Percentiles rank a stretch among this genome's conserved stretches.
Conservation (phyloP, 1,140 invertebrate species). For the Cotesia vestalis region DNA sequence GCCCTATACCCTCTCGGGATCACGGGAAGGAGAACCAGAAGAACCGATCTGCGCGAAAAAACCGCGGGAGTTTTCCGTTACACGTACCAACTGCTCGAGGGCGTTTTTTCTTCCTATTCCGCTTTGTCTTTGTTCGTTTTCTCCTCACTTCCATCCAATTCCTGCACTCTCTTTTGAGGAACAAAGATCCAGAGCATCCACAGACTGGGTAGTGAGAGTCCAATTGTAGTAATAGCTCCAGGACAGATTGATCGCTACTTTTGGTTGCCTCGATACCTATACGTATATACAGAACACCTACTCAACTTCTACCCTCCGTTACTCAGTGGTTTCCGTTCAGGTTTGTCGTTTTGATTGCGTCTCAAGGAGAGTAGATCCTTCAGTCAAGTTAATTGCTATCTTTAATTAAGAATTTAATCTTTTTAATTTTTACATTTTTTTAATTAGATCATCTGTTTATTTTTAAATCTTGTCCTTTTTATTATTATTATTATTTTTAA, state of each 20-base stretch:
- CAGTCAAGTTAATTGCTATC: conserved; percentile 8
- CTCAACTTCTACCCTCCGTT: conserved; percentile 4
- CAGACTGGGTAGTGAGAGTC: neutral
- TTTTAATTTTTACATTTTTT: conserved; percentile 3
- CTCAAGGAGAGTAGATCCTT: neutral
- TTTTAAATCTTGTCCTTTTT: too few species aligned
- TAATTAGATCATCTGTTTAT: neutral
- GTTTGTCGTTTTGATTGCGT: conserved; percentile 18
- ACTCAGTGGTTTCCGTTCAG: conserved; percentile 17
- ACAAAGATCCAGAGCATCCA: neutral
- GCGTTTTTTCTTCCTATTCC: conserved; percentile 1
- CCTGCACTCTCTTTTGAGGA: neutral
- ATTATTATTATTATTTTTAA: too few species aligned
- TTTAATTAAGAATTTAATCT: conserved; percentile 12
- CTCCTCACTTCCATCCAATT: neutral
- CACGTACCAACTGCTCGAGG: conserved; percentile 21
- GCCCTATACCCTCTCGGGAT: too few species aligned
- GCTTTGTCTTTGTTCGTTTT: neutral
- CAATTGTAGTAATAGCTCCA: conserved; percentile 12
- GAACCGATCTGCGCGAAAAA: conserved; percentile 27
- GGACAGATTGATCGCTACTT: conserved; percentile 29
- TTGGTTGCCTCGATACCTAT: conserved; percentile 13
- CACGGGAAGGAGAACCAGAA: conserved; percentile 8
- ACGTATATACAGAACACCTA: too few species aligned
- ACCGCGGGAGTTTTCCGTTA: conserved; percentile 25